Base-by-base conservation (phyloP, 2,888 invertebrate genomes). In the Scaeva pyrastri region DNA sequence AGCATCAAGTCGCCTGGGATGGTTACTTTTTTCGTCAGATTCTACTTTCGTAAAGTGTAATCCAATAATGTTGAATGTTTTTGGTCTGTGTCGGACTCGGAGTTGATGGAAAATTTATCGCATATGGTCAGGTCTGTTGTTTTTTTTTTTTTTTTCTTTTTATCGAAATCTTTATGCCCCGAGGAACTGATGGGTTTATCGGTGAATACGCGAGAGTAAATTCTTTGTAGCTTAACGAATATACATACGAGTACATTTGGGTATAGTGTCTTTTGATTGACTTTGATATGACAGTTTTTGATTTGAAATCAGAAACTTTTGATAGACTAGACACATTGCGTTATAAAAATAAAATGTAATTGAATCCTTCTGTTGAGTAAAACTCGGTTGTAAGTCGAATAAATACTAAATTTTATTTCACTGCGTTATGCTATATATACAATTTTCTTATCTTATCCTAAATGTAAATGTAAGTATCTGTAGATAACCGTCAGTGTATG, bases 271-370 rank as follows among this genome's bases (percentile, higher is more conserved):
- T 48, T 76, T 43, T 78, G 86, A 86, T 86, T 82, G 86, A 82
- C 86, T 85, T 70, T 71, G 77, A 81, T 86, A 68, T 86, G 86
- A 86, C 86, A 86, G 77, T 62, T 86, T 82, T 48, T 86, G 82
- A 82, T 78, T 82, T 86, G 82, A 71, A 82, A 82, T 74, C 52
- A 66, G 77, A 86, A 36, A 86, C 85, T 74, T 19, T 60, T 52
- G 26, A 45, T 3, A 23, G 64, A 39, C 71, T 3, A 23, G 64
- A 39, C 71, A 66, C 0, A 45, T 71, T 76, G 50, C 19, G 55
- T 43, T 45, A 41, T 55, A 50, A 71, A 12, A 43, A 52, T 31
- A 4, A 31, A 31, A 43, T n/a, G 12, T 19, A 71, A 26, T 41
- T 39, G 41, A 56, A 71, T 68, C 1, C 10, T 31, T 31, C 31